These are phyloP conservation scores for Pangasianodon hypophthalmus DNA, from an alignment of 2,113 vertebrate genomes.

Conservation along the genomic window DNA sequence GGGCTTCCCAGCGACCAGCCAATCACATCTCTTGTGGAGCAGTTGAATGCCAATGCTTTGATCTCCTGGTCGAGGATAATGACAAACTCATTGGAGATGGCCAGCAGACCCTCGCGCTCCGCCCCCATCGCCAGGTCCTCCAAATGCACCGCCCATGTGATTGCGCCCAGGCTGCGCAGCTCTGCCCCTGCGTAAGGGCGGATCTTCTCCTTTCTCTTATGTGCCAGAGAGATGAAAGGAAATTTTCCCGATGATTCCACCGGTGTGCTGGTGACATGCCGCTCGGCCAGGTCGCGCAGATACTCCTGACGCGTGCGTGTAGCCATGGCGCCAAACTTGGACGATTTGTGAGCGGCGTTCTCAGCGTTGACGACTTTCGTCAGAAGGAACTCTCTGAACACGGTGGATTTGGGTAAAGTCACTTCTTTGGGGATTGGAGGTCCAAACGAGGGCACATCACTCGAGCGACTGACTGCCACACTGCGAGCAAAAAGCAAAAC, in stretches of 20 bases:
- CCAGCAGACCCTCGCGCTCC: slow-evolving; percentile 89
- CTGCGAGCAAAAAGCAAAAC: slow-evolving; percentile 63
- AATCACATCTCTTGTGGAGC: slow-evolving; percentile 92
- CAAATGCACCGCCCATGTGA: slow-evolving; percentile 88
- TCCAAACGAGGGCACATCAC: slow-evolving; percentile 94
- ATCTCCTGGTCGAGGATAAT: slow-evolving; percentile 90
- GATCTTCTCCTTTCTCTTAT: slow-evolving; percentile 94
- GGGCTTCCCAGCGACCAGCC: slow-evolving; percentile 90
- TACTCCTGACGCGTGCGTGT: slow-evolving; percentile 98
- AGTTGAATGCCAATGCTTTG: slow-evolving; percentile 93
- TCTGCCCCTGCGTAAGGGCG: slow-evolving; percentile 88
- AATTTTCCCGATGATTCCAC: slow-evolving; percentile 97
- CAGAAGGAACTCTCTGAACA: slow-evolving; percentile 97
- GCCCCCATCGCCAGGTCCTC: slow-evolving; percentile 88
- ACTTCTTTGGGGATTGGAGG: slow-evolving; percentile 94
- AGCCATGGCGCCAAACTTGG: slow-evolving; percentile 97
- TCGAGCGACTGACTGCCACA: slow-evolving; percentile 94
- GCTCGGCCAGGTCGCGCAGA: slow-evolving; percentile 95
- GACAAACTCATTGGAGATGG: slow-evolving; percentile 91
- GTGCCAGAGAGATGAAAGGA: slow-evolving; percentile 94
- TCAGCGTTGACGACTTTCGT: slow-evolving; percentile 98
- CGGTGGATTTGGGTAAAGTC: slow-evolving; percentile 94
- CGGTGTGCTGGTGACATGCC: slow-evolving; percentile 94
- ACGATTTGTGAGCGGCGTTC: slow-evolving; percentile 97
- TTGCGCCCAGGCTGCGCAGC: slow-evolving; percentile 88